Conservation (phyloP, 2,113 vertebrate genomes). For the Chaetodon auriga region DNA sequence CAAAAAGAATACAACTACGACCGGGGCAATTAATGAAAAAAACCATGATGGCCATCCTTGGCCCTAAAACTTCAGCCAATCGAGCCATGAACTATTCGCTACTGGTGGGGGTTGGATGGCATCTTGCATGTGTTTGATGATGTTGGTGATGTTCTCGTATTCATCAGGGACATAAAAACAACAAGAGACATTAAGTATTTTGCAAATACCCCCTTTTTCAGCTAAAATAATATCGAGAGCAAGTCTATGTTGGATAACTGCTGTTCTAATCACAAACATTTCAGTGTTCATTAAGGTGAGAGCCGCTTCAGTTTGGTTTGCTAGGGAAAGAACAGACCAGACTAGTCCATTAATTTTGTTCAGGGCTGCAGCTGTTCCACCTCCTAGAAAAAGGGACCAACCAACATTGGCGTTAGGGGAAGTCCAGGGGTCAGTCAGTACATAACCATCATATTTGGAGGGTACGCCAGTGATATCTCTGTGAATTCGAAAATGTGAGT, state of each 20-base stretch:
- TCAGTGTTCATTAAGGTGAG: neutral
- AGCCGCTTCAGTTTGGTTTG: neutral
- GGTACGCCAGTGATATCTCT: neutral
- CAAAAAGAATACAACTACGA: no score
- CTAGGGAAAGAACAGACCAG: neutral
- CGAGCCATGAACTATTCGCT: no score
- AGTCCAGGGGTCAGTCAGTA: neutral
- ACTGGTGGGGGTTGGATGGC: no score
- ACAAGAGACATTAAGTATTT: neutral
- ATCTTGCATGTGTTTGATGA: neutral
- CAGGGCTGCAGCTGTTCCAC: neutral
- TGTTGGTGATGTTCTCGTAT: neutral
- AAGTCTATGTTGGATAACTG: neutral
- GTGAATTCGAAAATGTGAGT: neutral
- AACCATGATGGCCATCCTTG: no score
- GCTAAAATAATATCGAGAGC: neutral
- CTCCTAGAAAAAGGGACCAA: neutral
- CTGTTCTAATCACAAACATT: neutral
- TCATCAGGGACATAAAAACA: neutral
- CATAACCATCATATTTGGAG: neutral
- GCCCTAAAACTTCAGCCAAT: no score
- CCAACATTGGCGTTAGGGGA: neutral
- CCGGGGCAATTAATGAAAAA: no score
- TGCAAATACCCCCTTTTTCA: neutral
- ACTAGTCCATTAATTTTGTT: neutral